Percentiles rank a stretch among this genome's conserved stretches.
Conservation (phyloP, 2,797 vertebrate genomes). For the Coendou prehensilis region DNA sequence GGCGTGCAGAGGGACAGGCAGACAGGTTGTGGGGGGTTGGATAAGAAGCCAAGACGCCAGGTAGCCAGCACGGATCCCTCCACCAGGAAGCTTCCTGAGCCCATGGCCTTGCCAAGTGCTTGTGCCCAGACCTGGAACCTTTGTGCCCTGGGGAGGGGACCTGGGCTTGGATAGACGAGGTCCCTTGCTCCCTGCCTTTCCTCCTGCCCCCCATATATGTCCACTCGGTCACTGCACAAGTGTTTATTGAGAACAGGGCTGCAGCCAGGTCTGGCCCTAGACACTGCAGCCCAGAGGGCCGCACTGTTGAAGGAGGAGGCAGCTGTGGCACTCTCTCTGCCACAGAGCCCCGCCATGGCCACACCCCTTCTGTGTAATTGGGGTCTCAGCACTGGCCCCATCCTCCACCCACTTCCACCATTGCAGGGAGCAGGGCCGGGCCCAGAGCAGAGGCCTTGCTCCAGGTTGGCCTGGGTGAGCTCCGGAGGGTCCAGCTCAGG, state of each 20-base stretch:
- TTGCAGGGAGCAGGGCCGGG: conserved; percentile 49
- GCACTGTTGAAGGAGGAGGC: not conserved
- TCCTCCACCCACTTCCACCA: conserved; percentile 18
- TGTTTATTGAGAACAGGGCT: conserved; percentile 66
- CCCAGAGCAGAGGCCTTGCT: not conserved
- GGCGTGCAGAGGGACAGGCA: not conserved
- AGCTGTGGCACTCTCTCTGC: not conserved
- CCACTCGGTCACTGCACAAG: not conserved
- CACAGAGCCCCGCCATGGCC: not conserved
- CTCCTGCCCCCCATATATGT: not conserved
- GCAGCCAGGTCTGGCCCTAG: not conserved
- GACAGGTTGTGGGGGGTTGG: rapidly evolving
- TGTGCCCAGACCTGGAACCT: not conserved
- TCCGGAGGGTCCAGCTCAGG: not conserved
- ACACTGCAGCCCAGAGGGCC: not conserved
- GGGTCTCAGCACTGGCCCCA: not conserved
- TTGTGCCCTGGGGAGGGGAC: not conserved
- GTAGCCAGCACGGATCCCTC: not conserved
- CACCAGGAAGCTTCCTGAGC: not conserved
- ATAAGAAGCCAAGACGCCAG: not conserved
- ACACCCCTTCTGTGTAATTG: not conserved
- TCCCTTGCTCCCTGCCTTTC: not conserved
- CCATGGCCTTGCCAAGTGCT: not conserved
- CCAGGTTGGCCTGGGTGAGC: not conserved
- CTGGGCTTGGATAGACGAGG: not conserved